Base-by-base conservation (phyloP, 2,113 vertebrate species). In the Onychorhynchus coronatus region DNA sequence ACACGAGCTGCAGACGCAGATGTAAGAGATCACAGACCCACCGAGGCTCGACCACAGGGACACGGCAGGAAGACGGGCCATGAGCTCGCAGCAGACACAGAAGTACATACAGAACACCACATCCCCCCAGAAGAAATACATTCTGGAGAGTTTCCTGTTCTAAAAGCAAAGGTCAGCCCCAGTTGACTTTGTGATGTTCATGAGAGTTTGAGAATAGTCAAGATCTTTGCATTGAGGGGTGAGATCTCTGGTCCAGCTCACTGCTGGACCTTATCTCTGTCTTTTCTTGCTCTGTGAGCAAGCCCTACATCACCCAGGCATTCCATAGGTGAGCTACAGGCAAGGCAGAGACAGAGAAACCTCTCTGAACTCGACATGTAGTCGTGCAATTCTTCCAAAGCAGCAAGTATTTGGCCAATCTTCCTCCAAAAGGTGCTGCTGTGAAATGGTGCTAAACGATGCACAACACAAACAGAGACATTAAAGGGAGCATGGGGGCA, bases 71-170 rank as follows among this genome's bases (percentile, higher is more conserved):
- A 80, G 31, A 80, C 2, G 6, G 72, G 52, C 79, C 70, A 39
- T 59, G 68, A 88, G 19, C 44, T 79, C 73, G 30, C 82, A 85
- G 61, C 14, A 58, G 65, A 91, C 74, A 88, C 52, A 49, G 47
- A 66, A 91, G 81, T 71, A 55, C 17, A 83, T 75, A 72, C 65
- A 86, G 63, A 89, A 71, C 44, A 93, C 37, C 72, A 56, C 84
- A 56, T 70, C 71, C 24, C 20, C 65, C 55, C 85, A 90, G 52
- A 88, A 93, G 68, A 92, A 84, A 88, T 47, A 65, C 18, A 44
- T 93, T 56, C 61, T 49, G 76, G 73, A 90, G 58, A 71, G 11
- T 81, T 93, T 92, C 92, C 85, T 95, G 75, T 56, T 91, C 52
- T 71, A 33, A 90, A 89, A 89, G 23, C 18, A 44, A 90, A 94